phyloP scores from a whole-genome alignment of 2,888 invertebrate species.

The Torymus aiolomorphi region DNA sequence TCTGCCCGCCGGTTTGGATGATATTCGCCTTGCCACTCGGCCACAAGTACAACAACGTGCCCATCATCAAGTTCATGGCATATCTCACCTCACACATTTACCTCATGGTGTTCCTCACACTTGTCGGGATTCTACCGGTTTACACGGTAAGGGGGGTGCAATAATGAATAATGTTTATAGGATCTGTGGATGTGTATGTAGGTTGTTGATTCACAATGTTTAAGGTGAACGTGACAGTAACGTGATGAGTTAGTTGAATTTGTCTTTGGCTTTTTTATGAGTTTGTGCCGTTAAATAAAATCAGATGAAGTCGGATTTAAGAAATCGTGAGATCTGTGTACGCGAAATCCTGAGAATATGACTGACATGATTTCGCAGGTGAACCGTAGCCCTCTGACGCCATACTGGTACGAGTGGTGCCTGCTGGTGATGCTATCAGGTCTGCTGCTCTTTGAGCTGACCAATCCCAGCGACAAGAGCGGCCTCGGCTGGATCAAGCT shows the following conservation, averaged over 20 bases:
- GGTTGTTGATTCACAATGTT: too few relatives aligned
- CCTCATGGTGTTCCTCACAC: conserved; percentile 93
- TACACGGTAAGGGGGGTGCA: conserved; percentile 78
- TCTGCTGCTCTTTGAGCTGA: conserved; percentile 94
- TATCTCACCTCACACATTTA: conserved; percentile 99
- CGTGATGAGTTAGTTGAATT: too few relatives aligned
- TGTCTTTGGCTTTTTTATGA: too few relatives aligned
- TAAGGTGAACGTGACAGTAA: too few relatives aligned
- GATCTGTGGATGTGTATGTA: not conserved
- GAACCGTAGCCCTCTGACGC: conserved; percentile 81
- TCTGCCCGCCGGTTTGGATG: conserved; percentile 97
- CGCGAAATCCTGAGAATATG: too few relatives aligned
- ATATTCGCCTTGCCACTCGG: conserved; percentile 95
- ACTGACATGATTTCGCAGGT: conserved; percentile 20
- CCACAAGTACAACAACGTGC: conserved; percentile 97
- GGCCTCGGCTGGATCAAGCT: conserved; percentile 96
- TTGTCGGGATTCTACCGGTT: conserved; percentile 92
- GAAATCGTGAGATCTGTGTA: too few relatives aligned
- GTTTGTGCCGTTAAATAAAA: too few relatives aligned
- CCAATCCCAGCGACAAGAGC: conserved; percentile 97
- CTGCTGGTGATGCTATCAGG: conserved; percentile 96
- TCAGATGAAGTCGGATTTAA: too few relatives aligned
- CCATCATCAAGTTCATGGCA: conserved; percentile 99
- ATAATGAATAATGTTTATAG: not conserved
- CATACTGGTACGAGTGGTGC: conserved; percentile 98